phyloP scores from a whole-genome alignment of 1,140 invertebrate species.

The Drosophila arizonae region DNA sequence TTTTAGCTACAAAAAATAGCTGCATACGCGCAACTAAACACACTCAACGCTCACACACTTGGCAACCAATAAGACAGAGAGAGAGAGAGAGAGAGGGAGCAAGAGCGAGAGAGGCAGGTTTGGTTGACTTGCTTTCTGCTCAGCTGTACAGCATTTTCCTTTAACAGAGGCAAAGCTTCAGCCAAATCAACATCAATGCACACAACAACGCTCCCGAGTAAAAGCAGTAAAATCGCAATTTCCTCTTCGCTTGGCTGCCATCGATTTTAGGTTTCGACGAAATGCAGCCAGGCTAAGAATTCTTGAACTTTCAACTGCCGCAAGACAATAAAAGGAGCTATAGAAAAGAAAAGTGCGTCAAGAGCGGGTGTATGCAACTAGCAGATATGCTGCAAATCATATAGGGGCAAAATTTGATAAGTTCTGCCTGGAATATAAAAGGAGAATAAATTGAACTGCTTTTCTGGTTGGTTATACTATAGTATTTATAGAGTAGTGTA shows the following conservation, averaged over 20 bases:
- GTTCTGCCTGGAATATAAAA: too few relatives aligned
- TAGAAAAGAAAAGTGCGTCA: too few relatives aligned
- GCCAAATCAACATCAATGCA: slow-evolving; percentile 64
- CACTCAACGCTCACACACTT: slow-evolving; percentile 47
- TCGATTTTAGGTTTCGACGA: slow-evolving; percentile 20
- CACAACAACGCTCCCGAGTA: slow-evolving; percentile 37
- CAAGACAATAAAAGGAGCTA: background rate
- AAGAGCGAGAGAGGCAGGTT: background rate
- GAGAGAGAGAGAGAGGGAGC: background rate
- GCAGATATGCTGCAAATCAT: too few relatives aligned
- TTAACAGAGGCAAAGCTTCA: slow-evolving; percentile 48
- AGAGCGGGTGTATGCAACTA: too few relatives aligned
- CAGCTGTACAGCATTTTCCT: slow-evolving; percentile 56
- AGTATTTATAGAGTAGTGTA: too few relatives aligned
- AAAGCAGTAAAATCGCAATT: slow-evolving; percentile 70
- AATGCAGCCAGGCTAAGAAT: slow-evolving; percentile 19
- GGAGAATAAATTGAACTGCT: too few relatives aligned
- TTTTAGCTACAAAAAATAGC: slow-evolving; percentile 70
- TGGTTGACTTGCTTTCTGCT: slow-evolving; percentile 27
- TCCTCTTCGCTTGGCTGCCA: slow-evolving; percentile 36
- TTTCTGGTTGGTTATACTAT: too few relatives aligned
- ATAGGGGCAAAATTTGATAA: too few relatives aligned
- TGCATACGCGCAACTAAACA: slow-evolving; percentile 74
- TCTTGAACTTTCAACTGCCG: background rate
- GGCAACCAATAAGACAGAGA: background rate